phyloP scores from a whole-genome alignment of 2,888 invertebrate genomes.

The Sceliomorpha sp. region DNA sequence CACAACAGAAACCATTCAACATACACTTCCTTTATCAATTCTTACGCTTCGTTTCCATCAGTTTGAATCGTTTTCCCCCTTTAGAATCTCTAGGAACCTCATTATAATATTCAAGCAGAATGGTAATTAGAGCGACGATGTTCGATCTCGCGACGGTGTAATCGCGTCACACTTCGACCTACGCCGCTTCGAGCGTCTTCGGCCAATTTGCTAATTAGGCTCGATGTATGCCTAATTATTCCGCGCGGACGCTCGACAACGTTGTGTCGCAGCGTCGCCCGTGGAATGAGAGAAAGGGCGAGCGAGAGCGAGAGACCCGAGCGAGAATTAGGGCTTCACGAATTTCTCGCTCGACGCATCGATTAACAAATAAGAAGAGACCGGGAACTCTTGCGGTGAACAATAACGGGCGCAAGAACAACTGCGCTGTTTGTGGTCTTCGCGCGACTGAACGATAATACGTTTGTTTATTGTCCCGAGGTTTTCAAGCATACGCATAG shows the following conservation, averaged over 20 bases:
- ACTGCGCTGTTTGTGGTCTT: slow-evolving; percentile 51
- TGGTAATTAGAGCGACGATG: slow-evolving; percentile 47
- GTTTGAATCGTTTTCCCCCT: no score
- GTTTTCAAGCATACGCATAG: slow-evolving; percentile 64
- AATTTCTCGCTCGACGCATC: slow-evolving; percentile 27
- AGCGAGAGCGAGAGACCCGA: slow-evolving; percentile 3
- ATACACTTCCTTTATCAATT: no score
- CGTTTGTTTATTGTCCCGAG: slow-evolving; percentile 71
- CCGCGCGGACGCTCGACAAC: slow-evolving; percentile 42
- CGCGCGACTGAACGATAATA: slow-evolving; percentile 71
- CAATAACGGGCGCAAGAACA: slow-evolving; percentile 28
- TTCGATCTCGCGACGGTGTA: slow-evolving; percentile 44
- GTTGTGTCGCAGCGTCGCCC: slow-evolving; percentile 28
- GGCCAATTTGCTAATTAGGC: slow-evolving; percentile 69
- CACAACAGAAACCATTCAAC: no score
- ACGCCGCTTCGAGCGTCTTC: slow-evolving; percentile 36
- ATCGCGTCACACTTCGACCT: slow-evolving; percentile 24
- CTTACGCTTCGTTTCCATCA: no score
- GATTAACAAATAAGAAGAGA: slow-evolving; percentile 20
- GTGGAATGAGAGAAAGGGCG: slow-evolving; percentile 6
- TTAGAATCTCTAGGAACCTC: slow-evolving; percentile 18
- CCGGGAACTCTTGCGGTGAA: slow-evolving; percentile 27
- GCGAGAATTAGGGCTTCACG: slow-evolving; percentile 16
- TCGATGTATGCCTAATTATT: slow-evolving; percentile 67
- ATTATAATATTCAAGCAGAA: slow-evolving; percentile 38